phyloP scores from a whole-genome alignment of 1,140 invertebrate species.

The Bombus picipes region DNA sequence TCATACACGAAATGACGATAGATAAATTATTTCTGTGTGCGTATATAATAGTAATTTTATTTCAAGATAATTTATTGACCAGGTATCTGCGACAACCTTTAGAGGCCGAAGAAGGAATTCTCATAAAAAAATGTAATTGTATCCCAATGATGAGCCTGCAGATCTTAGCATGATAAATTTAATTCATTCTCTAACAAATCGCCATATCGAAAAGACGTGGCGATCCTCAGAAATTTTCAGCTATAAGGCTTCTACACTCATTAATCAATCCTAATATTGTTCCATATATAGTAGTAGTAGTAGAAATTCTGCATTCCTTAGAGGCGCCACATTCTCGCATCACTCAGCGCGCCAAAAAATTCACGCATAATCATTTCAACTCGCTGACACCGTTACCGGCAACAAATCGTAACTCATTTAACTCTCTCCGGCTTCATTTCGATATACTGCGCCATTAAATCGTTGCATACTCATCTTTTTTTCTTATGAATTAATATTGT shows the following conservation, averaged over 20 bases:
- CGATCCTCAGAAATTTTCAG: slow-evolving; percentile 39
- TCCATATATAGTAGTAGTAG: neutral
- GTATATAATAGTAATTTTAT: neutral
- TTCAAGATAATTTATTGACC: slow-evolving; percentile 44
- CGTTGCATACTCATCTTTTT: neutral
- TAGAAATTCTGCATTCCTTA: slow-evolving; percentile 33
- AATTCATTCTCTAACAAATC: slow-evolving; percentile 43
- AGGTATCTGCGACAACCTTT: slow-evolving; percentile 39
- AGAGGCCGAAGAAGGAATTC: slow-evolving; percentile 28
- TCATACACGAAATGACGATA: neutral
- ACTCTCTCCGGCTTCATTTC: neutral
- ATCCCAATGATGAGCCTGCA: slow-evolving; percentile 10
- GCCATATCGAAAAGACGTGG: slow-evolving; percentile 9
- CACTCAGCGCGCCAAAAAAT: slow-evolving; percentile 14
- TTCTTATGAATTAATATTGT: neutral
- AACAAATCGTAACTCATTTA: slow-evolving; percentile 15
- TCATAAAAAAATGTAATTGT: slow-evolving; percentile 36
- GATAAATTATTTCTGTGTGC: slow-evolving; percentile 5
- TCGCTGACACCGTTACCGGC: neutral
- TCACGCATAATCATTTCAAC: neutral
- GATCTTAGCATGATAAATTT: slow-evolving; percentile 24
- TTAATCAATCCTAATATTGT: slow-evolving; percentile 60
- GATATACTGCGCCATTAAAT: neutral
- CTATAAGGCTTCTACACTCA: neutral
- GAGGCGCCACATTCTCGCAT: slow-evolving; percentile 6